These are phyloP conservation scores for Lacerta agilis DNA, from an alignment of 2,797 vertebrate genomes.

Conservation along the genomic window DNA sequence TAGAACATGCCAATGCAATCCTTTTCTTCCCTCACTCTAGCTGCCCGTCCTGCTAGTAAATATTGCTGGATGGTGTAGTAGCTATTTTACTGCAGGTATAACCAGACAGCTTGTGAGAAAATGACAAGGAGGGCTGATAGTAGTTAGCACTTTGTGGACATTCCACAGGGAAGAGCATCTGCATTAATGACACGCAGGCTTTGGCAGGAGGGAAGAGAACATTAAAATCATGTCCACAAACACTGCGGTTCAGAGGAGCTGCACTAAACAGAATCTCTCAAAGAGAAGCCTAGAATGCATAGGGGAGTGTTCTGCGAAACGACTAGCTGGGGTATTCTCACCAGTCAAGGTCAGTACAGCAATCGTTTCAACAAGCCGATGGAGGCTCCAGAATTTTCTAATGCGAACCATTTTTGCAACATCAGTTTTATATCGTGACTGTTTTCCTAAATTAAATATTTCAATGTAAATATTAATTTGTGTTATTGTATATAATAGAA, in stretches of 20 bases:
- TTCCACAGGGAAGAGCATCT: conserved; percentile 52
- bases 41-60: conserved; percentile 73
- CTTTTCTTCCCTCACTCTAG: conserved; percentile 76
- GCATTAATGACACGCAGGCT: conserved; percentile 61
- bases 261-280: conserved; percentile 65
- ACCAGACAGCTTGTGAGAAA: conserved; percentile 71
- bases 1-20: conserved; percentile 86
- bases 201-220: conserved; percentile 55
- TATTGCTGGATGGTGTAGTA: conserved; percentile 68
- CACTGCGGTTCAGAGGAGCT: conserved; percentile 63
- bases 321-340: conserved; percentile 92
- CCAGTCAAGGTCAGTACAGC: conserved; percentile 93
- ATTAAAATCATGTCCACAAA: conserved; percentile 79
- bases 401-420: conserved; percentile 47
- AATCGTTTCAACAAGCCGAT: conserved; percentile 47
- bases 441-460: conserved; percentile 17
- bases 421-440: conserved; percentile 41
- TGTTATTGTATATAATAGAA: conserved; percentile 6
- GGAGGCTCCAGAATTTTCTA: conserved; percentile 36
- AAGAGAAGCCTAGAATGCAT: conserved; percentile 77
- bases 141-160: conserved; percentile 49
- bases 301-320: conserved; percentile 78
- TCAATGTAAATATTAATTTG: conserved; percentile 21
- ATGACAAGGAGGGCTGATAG: conserved; percentile 47
- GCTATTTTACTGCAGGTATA: conserved; percentile 72